Percentiles rank a stretch among this genome's conserved stretches.
These are phyloP conservation scores for Rhodophaea formosa DNA, from an alignment of 2,888 invertebrate genomes.

Conservation along the genomic window DNA sequence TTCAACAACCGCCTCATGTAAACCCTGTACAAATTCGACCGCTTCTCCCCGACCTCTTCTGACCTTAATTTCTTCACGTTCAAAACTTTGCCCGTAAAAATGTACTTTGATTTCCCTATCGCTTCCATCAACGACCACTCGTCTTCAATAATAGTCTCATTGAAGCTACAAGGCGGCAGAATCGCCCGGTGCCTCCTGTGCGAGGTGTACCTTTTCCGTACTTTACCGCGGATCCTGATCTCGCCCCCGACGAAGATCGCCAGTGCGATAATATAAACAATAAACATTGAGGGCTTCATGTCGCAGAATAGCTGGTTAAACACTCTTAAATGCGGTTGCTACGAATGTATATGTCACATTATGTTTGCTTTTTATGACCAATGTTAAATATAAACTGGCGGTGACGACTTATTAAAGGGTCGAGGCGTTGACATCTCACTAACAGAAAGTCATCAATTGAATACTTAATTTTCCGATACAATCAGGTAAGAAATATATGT, in stretches of 20 bases:
- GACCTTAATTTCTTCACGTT: constrained; percentile 67
- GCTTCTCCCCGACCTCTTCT: constrained; percentile 48
- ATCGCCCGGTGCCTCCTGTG: constrained; percentile 69
- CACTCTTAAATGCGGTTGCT: constrained; percentile 58
- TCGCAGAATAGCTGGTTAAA: constrained; percentile 56
- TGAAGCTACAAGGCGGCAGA: constrained; percentile 72
- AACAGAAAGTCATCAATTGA: constrained; percentile 60
- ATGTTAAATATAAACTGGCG: constrained; percentile 59
- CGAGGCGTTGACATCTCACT: constrained; percentile 70
- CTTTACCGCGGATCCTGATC: constrained; percentile 73
- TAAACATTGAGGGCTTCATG: constrained; percentile 67
- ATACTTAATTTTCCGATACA: constrained; percentile 50
- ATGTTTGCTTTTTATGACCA: constrained; percentile 68
- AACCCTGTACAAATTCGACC: constrained; percentile 71
- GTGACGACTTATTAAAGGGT: constrained; percentile 61
- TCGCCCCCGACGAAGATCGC: constrained; percentile 67
- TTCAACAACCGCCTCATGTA: constrained; percentile 72
- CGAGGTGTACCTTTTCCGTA: constrained; percentile 66
- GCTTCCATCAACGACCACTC: constrained; percentile 76
- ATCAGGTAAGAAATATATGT: constrained; percentile 42
- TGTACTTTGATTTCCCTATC: constrained; percentile 74
- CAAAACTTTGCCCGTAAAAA: constrained; percentile 77
- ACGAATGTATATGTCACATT: constrained; percentile 76
- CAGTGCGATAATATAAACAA: constrained; percentile 69
- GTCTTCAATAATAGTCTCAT: constrained; percentile 75